Evolutionary conservation across 2,888 invertebrate species (phyloP), one percentile per base, ranked within the genome.

Genomic region (Amphipoea lucens): DNA sequence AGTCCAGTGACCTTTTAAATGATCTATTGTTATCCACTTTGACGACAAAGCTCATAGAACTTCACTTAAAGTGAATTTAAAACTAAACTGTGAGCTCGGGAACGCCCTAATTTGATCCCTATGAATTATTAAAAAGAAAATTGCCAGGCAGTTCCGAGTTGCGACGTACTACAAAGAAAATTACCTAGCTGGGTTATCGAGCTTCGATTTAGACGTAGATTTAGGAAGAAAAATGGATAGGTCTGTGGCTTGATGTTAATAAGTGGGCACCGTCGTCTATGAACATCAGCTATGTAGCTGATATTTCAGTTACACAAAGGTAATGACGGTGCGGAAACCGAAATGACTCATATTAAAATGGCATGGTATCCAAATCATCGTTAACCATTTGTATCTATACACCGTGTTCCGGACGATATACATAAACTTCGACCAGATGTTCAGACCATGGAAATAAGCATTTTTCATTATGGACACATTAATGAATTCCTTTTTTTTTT

Each of bases 81-180:
- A 84, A 87, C 63, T 76, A 62, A 71, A 66, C 57, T 48, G 3
- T 57, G 57, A 29, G 54, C 73, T 20, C 0, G 23, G 57, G 20
- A 51, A 77, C 78, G 65, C 73, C 67, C 20, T 87, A 90, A 89
- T 87, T 86, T 88, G 87, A 90, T 90, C 88, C 67, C 69, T 67
- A 76, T 90, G 77, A 73, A 88, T 89, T 76, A 89, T 88, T 84
- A 51, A 83, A 48, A 11, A 73, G 79, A 71, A 80, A 85, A 82
- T 85, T 68, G 68, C 85, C 42, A 42, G 68, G 36, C 45, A 69
- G 76, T 76, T 73, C 68, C 17, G 5, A 65, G 83, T 87, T 80
- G 72, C 81, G 57, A 60, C 60, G 51, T 4, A 45, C 63, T 76
- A 83, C 87, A 81, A 78, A 79, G 88, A 77, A 87, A 88, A 88